Evolutionary conservation across 2,888 invertebrate species (phyloP), one percentile per base, ranked within the genome.

Genomic region (Scrobipalpa costella): DNA sequence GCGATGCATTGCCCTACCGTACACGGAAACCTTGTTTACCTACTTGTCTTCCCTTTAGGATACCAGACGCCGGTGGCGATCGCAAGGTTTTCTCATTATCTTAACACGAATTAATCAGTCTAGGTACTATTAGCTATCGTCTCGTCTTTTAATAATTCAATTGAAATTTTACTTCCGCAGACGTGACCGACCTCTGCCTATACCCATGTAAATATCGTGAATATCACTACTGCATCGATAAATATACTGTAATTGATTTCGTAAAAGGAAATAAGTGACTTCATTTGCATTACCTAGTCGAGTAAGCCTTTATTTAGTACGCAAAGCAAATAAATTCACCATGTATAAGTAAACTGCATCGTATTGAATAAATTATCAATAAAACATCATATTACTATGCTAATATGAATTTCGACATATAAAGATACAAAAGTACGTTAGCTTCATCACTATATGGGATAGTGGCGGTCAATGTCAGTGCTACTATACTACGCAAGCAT

Each of bases 1-100:
- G 75, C 88, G 85, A 86, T 88, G 88, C 88, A 89, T 86, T 88
- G 82, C 79, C 84, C 70, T 77, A 75, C 86, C 87, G 75, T 88
- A 86, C 80, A 81, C 80, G 84, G 84, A 84, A 81, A 85, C 78
- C 83, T 84, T 77, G 82, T 85, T 85, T 86, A 85, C 85, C 81
- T 86, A 88, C 87, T 84, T 85, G 85, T 84, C 84, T 85, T 88
- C 82, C 86, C 88, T 87, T 84, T 82, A 84, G 79, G 78, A 84
- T 80, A 78, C 77, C 73, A 75, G 78, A 82, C 85, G 84, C 84
- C 82, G 80, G 78, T 75, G 76, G 66, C 69, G 34, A 34, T 72
- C 73, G 76, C 84, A 85, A 85, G 85, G 83, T 76, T 77, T 71
- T 71, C 70, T 82, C 82, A 83, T 80, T 84, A 84, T 78, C 81